These are phyloP conservation scores for Sebastes diaconus DNA, from an alignment of 2,797 vertebrate genomes.

Conservation along the genomic window DNA sequence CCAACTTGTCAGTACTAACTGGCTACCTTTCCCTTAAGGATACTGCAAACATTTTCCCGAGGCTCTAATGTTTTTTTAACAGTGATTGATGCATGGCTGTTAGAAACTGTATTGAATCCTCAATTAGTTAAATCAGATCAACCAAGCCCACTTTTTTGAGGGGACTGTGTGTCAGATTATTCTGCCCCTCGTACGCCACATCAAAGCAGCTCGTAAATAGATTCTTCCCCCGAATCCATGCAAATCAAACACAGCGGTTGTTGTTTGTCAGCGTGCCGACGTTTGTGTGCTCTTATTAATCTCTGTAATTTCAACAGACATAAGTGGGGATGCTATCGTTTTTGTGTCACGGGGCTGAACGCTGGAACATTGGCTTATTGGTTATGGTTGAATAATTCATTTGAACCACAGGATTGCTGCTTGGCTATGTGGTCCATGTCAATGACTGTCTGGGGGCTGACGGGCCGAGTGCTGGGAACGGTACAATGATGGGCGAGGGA, in stretches of 20 bases:
- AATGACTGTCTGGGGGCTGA: conserved; percentile 58
- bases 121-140: conserved; percentile 47
- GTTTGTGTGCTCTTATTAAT: conserved; percentile 72
- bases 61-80: not conserved
- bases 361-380: conserved; percentile 70
- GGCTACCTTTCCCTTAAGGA: not conserved
- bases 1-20: not conserved
- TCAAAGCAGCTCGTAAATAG: conserved; percentile 57
- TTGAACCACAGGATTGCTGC: conserved; percentile 60
- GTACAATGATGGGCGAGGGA: conserved; percentile 19
- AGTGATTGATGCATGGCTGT: conserved; percentile 11
- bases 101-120: conserved; percentile 20
- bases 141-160: conserved; percentile 24
- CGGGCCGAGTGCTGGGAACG: conserved; percentile 29
- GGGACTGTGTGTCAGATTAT: conserved; percentile 12
- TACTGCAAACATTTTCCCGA: not conserved
- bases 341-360: conserved; percentile 68
- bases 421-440: conserved; percentile 66
- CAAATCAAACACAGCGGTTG: conserved; percentile 72
- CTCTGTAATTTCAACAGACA: conserved; percentile 76
- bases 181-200: conserved; percentile 17
- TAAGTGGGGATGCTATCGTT: conserved; percentile 68
- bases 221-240: conserved; percentile 62
- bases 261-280: conserved; percentile 58
- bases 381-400: conserved; percentile 80